Conservation (phyloP, 2,888 invertebrate genomes). For the Leptopterna dolabrata region DNA sequence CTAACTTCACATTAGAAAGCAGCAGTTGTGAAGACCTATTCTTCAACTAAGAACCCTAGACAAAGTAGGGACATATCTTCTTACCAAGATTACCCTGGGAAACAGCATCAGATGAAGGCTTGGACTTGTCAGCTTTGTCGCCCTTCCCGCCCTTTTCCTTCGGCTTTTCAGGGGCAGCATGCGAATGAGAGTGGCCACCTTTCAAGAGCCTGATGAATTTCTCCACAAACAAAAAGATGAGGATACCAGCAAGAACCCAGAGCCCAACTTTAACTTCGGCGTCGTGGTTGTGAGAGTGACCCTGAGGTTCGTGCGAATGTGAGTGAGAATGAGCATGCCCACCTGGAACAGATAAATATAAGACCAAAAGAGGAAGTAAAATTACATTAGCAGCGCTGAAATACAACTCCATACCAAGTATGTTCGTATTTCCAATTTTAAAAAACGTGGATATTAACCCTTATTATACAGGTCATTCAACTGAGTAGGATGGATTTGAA, state of each 20-base stretch:
- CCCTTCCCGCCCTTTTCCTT: slow-evolving; percentile 63
- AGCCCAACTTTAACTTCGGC: slow-evolving; percentile 80
- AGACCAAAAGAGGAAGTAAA: no score
- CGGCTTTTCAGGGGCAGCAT: slow-evolving; percentile 65
- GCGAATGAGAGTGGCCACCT: slow-evolving; percentile 83
- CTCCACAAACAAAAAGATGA: slow-evolving; percentile 82
- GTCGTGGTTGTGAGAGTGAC: slow-evolving; percentile 67
- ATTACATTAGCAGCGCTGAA: no score
- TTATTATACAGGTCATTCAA: no score
- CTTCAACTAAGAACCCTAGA: no score
- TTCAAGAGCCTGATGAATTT: slow-evolving; percentile 90
- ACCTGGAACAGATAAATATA: slow-evolving; percentile 63
- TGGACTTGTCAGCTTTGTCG: slow-evolving; percentile 37
- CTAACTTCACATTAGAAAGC: no score
- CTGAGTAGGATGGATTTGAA: no score
- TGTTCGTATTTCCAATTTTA: no score
- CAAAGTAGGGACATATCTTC: no score
- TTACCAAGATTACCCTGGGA: not conserved
- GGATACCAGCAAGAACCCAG: slow-evolving; percentile 93
- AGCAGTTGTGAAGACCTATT: no score
- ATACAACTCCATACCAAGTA: no score
- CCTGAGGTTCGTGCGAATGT: slow-evolving; percentile 64
- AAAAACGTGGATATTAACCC: no score
- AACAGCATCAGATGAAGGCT: not conserved
- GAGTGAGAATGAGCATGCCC: slow-evolving; percentile 70